phyloP scores from a whole-genome alignment of 2,797 vertebrate species.

The Sebastes hubbsi region DNA sequence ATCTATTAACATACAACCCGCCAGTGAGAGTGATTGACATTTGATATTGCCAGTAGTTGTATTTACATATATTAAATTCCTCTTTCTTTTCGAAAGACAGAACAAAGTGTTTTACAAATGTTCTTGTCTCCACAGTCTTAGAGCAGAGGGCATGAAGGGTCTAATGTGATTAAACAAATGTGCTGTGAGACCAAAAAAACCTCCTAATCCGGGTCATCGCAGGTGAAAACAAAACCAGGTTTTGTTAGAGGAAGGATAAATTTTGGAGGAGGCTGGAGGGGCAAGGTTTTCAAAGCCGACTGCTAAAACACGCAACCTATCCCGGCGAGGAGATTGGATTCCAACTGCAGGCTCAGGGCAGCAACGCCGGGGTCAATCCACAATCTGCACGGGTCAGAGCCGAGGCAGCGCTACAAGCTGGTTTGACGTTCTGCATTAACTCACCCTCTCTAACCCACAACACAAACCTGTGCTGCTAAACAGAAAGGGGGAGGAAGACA shows the following conservation, averaged over 20 bases:
- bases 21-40: background rate
- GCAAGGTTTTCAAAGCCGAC: slow-evolving; percentile 70
- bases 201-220: slow-evolving; percentile 43
- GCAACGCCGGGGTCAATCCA: slow-evolving; percentile 70
- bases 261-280: slow-evolving; percentile 31
- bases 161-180: slow-evolving; percentile 68
- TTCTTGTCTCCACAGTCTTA: background rate
- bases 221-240: slow-evolving; percentile 68
- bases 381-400: slow-evolving; percentile 81
- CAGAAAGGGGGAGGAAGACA: background rate
- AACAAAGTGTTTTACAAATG: slow-evolving; percentile 9
- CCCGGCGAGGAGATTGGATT: slow-evolving; percentile 81
- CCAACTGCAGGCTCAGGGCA: slow-evolving; percentile 63
- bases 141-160: slow-evolving; percentile 12
- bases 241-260: slow-evolving; percentile 70
- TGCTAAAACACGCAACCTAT: slow-evolving; percentile 76
- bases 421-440: slow-evolving; percentile 79
- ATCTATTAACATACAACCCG: slow-evolving; percentile 27
- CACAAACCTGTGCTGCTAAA: slow-evolving; percentile 54
- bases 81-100: slow-evolving; percentile 1
- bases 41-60: background rate
- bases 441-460: slow-evolving; percentile 55
- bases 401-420: slow-evolving; percentile 66
- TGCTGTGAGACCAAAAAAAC: slow-evolving; percentile 23
- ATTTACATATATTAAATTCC: background rate